Conservation (phyloP, 2,113 vertebrate species). For the Shinisaurus crocodilurus region DNA sequence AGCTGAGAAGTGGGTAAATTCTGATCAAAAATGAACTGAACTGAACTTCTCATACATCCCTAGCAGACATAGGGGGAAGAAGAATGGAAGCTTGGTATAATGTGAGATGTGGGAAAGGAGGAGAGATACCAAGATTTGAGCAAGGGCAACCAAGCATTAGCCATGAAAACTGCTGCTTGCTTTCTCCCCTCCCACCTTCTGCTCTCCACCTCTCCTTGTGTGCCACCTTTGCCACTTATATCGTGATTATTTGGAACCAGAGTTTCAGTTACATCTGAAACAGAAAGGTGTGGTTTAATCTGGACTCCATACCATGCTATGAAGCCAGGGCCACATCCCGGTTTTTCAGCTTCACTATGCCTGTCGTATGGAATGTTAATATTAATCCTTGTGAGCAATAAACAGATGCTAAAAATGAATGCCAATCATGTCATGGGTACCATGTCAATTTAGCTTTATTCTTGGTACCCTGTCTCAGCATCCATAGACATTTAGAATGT, state of each 20-base stretch:
- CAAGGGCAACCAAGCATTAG: background rate
- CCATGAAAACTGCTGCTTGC: background rate
- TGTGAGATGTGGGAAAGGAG: background rate
- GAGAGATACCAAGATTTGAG: background rate
- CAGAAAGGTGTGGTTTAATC: background rate
- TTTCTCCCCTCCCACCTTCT: too few relatives aligned
- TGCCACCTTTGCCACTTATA: background rate
- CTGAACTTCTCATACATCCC: too few relatives aligned
- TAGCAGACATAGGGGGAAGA: background rate
- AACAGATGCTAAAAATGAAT: background rate
- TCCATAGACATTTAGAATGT: background rate
- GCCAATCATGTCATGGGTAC: background rate
- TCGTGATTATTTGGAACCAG: background rate
- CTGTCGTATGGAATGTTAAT: background rate
- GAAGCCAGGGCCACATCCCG: background rate
- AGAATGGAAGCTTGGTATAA: background rate
- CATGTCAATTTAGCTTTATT: background rate
- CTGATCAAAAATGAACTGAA: background rate
- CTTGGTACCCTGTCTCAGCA: background rate
- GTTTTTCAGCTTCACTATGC: background rate
- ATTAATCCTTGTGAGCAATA: background rate
- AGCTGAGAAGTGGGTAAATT: too few relatives aligned
- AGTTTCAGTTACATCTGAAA: background rate
- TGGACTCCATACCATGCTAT: background rate
- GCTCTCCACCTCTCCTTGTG: background rate